Conservation (phyloP, 2,797 vertebrate species). For the Galagoides demidoff region DNA sequence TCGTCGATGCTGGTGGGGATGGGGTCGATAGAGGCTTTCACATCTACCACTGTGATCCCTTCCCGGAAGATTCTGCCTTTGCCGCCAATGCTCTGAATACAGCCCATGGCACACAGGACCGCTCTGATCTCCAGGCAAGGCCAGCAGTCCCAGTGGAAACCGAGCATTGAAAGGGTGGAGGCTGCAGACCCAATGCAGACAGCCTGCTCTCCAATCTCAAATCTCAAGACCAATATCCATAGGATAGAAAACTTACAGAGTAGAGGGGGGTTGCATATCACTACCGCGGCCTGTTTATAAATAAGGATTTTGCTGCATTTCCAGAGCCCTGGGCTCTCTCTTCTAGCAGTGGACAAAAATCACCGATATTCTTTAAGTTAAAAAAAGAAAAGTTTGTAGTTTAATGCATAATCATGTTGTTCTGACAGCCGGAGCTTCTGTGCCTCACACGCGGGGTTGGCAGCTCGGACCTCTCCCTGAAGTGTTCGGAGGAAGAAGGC, state of each 20-base stretch:
- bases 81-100: slow-evolving; percentile 98
- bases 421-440: slow-evolving; percentile 79
- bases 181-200: slow-evolving; percentile 82
- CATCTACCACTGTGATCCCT: slow-evolving; percentile 94
- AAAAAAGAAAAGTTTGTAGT: slow-evolving; percentile 78
- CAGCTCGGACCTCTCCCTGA: slow-evolving; percentile 75
- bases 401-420: slow-evolving; percentile 80
- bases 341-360: slow-evolving; percentile 80
- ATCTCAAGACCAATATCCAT: slow-evolving; percentile 85
- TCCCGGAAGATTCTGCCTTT: slow-evolving; percentile 98
- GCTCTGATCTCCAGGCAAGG: slow-evolving; percentile 90
- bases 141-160: slow-evolving; percentile 90
- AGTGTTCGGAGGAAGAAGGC: slow-evolving; percentile 85
- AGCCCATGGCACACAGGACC: slow-evolving; percentile 96
- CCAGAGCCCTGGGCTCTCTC: slow-evolving; percentile 79
- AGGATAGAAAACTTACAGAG: slow-evolving; percentile 82
- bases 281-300: slow-evolving; percentile 74
- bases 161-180: slow-evolving; percentile 91
- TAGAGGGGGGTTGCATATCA: slow-evolving; percentile 63
- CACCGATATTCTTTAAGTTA: slow-evolving; percentile 85
- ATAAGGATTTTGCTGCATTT: slow-evolving; percentile 81
- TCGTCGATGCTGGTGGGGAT: slow-evolving; percentile 99
- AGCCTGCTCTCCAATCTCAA: slow-evolving; percentile 62
- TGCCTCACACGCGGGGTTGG: slow-evolving; percentile 73
- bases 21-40: slow-evolving; percentile 96